Evolutionary conservation across 1,140 invertebrate genomes (phyloP).

Genomic region (Hylaeus volcanicus): DNA sequence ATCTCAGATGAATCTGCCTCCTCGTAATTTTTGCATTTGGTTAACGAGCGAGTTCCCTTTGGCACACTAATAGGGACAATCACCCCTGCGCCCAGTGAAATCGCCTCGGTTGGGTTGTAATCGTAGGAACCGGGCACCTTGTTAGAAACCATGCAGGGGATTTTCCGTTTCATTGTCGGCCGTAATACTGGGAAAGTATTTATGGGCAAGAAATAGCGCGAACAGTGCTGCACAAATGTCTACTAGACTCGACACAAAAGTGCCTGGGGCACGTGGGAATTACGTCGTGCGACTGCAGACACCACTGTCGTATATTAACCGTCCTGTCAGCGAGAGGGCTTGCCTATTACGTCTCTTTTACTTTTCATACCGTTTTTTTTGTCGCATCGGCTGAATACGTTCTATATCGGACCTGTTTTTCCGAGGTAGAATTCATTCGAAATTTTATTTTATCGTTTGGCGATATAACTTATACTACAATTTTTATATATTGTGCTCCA

Average conservation of each 20-base stretch:
- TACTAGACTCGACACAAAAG: background rate
- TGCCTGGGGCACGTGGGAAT: slow-evolving; percentile 15
- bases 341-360: background rate
- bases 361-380: background rate
- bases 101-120: background rate
- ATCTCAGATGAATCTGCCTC: too few relatives aligned
- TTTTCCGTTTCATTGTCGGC: slow-evolving; percentile 35
- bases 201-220: slow-evolving; percentile 37
- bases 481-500: too few relatives aligned
- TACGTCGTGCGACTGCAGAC: background rate
- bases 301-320: background rate
- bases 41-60: too few relatives aligned
- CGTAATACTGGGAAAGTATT: slow-evolving; percentile 71
- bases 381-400: background rate
- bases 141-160: slow-evolving; percentile 27
- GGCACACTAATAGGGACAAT: too few relatives aligned
- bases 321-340: background rate
- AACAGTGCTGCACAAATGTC: slow-evolving; percentile 32
- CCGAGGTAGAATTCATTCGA: background rate
- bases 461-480: too few relatives aligned
- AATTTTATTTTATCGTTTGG: too few relatives aligned
- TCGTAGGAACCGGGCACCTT: background rate
- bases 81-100: background rate
- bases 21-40: too few relatives aligned
- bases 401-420: background rate